Evolutionary conservation across 2,888 invertebrate genomes (phyloP), one percentile per base, ranked within the genome.

Genomic region (Tortricodes alternella): DNA sequence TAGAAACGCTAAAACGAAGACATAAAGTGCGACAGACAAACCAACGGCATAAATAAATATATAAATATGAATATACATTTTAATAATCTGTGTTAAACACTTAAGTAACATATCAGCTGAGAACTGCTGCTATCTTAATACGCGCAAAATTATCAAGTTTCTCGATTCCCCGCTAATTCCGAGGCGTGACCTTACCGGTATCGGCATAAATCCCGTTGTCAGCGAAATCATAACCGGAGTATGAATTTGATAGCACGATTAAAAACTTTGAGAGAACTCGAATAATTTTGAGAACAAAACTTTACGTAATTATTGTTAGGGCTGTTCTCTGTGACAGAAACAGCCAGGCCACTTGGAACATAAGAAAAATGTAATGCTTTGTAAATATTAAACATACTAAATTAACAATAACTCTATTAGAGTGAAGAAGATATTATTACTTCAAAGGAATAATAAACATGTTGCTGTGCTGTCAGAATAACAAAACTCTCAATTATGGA

Each of bases 231-330:
- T 16, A 34, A 43, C 48, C 23, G 41, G 32, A 39, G 29, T 43
- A 43, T 34, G 41, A 55, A 41, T 53, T 53, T 35, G 34, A 43
- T 55, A 35, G 55, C 41, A 11, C 34, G 55, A 55, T 55, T 55
- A 38, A 49, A 55, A 55, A 55, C 35, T 55, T 55, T 50, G 19
- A 21, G 29, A 23, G 34, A 32, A 24, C 34, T 41, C 35, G 24
- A 41, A 37, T 51, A 16, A 43, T 35, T 48, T 24, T 13, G 41
- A 27, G 41, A 16, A 55, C 21, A 32, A 39, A 39, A 48, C 21
- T 46, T 51, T 44, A 44, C 49, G 39, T 57, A 60, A 50, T 60
- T 60, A 60, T 60, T 53, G 49, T 53, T 53, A 13, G 24, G 8
- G 23, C 8, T 6, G 3, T 5, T 16, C 24, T 35, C 35, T 35